Base-by-base conservation (phyloP, 1,140 invertebrate species). In the Gryon sp. region DNA sequence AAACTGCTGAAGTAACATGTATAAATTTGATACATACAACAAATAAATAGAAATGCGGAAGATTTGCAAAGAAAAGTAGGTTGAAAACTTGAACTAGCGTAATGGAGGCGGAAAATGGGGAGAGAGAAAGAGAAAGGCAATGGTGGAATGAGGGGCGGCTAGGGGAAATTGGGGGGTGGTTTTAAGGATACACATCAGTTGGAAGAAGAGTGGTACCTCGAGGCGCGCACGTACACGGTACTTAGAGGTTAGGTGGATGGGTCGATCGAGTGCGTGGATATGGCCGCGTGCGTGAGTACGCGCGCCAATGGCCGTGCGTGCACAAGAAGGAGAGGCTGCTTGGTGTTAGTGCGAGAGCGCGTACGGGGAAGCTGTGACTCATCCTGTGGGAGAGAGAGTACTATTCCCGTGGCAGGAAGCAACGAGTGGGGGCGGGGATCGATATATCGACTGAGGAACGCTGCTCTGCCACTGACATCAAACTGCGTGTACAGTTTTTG, bases 371-470 rank as follows among this genome's bases (percentile, higher is more conserved):
- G 86, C 86, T 89, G 87, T 89, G 87, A 88, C 84, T 89, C 86
- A 89, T 89, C 87, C 86, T 88, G 82, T 72, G 83, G 82, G 85
- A 86, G 86, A 82, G 82, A 80, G 84, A 84, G 78, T 85, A 82
- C 84, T 88, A 86, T 86, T 87, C 82, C 86, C 85, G 86, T 82
- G 82, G 87, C 86, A 88, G 87, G 87, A 88, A 88, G 83, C 84
- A 81, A 78, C 82, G 74, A 80, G 86, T 85, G 83, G 87, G 86
- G 86, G 84, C 59, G 86, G 80, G 83, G 84, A 88, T 89, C 87
- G 87, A 89, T 89, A 88, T 89, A 89, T 88, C 87, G 87, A 88
- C 85, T 85, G 86, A 86, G 85, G 82, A 87, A 80, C 82, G 83
- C 79, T 76, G 48, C 74, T 79, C 82, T 82, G 77, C 83, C 79